Percentiles rank a stretch among this genome's conserved stretches.
Evolutionary conservation across 2,888 invertebrate species (phyloP).

Genomic region (Lycocerus yunnanus): DNA sequence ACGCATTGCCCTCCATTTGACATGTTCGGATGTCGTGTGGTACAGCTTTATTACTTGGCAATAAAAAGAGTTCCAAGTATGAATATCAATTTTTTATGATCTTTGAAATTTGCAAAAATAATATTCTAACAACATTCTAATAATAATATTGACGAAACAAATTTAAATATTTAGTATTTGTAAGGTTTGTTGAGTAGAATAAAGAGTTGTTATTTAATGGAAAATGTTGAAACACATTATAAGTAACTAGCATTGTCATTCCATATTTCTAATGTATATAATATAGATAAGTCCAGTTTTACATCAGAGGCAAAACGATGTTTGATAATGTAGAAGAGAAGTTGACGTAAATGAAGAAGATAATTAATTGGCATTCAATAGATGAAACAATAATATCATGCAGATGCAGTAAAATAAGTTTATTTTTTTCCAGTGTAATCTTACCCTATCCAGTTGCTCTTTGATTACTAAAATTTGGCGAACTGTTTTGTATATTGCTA

Average conservation of each 20-base stretch:
- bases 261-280: neutral
- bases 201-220: neutral
- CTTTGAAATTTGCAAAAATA: neutral
- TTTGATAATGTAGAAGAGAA: neutral
- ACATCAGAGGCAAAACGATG: neutral
- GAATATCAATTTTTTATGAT: neutral
- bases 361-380: neutral
- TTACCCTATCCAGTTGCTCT: conserved; percentile 27
- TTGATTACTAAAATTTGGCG: conserved; percentile 28
- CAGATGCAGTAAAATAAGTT: neutral
- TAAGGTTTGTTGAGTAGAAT: neutral
- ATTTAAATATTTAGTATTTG: neutral
- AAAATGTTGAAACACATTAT: neutral
- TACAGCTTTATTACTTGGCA: neutral
- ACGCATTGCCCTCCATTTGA: neutral
- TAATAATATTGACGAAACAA: neutral
- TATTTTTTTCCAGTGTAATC: conserved; percentile 2
- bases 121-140: neutral
- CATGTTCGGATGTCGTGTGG: neutral
- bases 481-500: conserved; percentile 48
- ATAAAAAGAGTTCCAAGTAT: neutral
- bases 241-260: neutral
- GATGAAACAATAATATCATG: conserved; percentile 1
- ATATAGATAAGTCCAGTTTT: neutral
- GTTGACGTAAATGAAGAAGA: neutral